These are phyloP conservation scores for Petrocephalus zakoni DNA, from an alignment of 2,113 vertebrate genomes.

Conservation along the genomic window DNA sequence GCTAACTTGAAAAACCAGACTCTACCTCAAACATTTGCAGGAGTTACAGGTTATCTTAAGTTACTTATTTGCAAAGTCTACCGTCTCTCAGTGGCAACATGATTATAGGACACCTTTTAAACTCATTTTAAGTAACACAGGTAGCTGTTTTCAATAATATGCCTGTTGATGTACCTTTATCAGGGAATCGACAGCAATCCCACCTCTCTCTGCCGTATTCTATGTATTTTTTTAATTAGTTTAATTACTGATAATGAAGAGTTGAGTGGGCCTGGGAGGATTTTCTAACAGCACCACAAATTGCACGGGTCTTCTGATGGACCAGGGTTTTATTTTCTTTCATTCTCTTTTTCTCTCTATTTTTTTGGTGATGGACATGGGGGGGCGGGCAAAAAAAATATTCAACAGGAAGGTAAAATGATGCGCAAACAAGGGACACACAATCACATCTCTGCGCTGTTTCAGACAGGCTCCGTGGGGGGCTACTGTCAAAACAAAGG, in stretches of 20 bases:
- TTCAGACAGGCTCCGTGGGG: not conserved
- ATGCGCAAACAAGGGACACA: not conserved
- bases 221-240: not conserved
- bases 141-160: not conserved
- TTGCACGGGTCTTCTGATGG: not conserved
- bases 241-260: not conserved
- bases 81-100: not conserved
- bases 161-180: not conserved
- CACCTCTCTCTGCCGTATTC: not conserved
- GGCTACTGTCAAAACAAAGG: not conserved
- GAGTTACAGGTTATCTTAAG: not conserved
- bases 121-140: not conserved
- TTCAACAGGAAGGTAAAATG: not conserved
- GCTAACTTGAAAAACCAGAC: not conserved
- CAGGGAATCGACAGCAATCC: not conserved
- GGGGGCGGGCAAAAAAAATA: not conserved
- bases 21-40: not conserved
- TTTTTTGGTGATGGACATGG: not conserved
- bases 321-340: not conserved
- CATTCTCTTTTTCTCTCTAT: not conserved
- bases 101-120: not conserved
- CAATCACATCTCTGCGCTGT: not conserved
- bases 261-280: not conserved
- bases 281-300: not conserved
- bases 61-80: not conserved